Conservation (phyloP, 1,140 invertebrate genomes). For the Magallana gigas region DNA sequence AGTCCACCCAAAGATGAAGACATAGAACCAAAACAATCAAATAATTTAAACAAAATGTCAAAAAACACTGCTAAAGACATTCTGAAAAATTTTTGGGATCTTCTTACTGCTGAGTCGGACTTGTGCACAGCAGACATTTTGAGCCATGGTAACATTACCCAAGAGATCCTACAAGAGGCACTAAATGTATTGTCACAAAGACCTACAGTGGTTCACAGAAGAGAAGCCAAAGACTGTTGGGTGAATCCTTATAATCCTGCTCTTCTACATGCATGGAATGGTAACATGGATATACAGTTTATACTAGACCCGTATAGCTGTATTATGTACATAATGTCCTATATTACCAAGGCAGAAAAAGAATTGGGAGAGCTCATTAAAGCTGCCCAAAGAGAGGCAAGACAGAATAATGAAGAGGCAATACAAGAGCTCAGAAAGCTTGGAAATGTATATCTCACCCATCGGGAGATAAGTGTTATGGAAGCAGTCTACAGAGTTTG, state of each 20-base stretch:
- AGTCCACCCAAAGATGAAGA: background rate
- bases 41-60: conserved; percentile 13
- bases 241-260: conserved; percentile 48
- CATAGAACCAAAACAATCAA: conserved; percentile 20
- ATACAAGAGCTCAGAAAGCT: conserved; percentile 36
- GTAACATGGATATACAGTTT: conserved; percentile 43
- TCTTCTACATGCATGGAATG: conserved; percentile 42
- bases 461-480: conserved; percentile 30
- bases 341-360: conserved; percentile 48
- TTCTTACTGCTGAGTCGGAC: background rate
- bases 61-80: conserved; percentile 3
- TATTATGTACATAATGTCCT: conserved; percentile 47
- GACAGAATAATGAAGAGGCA: conserved; percentile 41
- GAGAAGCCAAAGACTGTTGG: conserved; percentile 34
- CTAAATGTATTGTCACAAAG: conserved; percentile 31
- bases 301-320: conserved; percentile 41
- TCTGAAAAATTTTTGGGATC: background rate
- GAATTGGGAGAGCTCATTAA: conserved; percentile 45
- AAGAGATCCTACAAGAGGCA: conserved; percentile 25
- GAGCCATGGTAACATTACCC: background rate
- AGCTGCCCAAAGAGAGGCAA: conserved; percentile 43
- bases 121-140: conserved; percentile 36
- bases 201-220: conserved; percentile 27
- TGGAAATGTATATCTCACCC: conserved; percentile 38
- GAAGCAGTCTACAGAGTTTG: conserved; percentile 51